These are phyloP conservation scores for Drosophila orena DNA, from an alignment of 1,140 invertebrate genomes.

Conservation along the genomic window DNA sequence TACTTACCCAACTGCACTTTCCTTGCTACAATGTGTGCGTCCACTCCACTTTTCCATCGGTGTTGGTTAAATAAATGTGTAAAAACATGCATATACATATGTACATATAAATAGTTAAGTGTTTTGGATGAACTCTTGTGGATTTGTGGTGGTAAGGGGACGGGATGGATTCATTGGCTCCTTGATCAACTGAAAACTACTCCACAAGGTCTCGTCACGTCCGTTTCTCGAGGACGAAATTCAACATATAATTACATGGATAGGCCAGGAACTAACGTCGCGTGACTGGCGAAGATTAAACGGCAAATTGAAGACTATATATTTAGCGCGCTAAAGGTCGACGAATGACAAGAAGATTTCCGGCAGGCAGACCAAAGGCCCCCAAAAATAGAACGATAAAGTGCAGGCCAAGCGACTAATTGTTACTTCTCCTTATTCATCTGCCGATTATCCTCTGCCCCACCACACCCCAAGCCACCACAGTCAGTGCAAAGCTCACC, in stretches of 20 bases:
- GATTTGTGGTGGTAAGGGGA: conserved; percentile 14
- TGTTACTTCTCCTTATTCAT: conserved; percentile 39
- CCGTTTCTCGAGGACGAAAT: conserved; percentile 6
- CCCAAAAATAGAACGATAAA: conserved; percentile 67
- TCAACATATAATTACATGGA: conserved; percentile 33
- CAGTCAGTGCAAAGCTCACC: conserved; percentile 2
- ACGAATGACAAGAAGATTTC: conserved; percentile 79
- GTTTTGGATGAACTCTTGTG: conserved; percentile 8
- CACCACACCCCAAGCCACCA: background rate
- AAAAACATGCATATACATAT: no score
- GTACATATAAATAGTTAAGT: background rate
- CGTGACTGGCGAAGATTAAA: conserved; percentile 26
- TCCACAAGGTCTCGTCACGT: conserved; percentile 27
- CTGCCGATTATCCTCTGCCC: background rate
- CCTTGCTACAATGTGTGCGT: conserved; percentile 18
- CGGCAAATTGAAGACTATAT: conserved; percentile 24
- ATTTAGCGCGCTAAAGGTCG: conserved; percentile 71
- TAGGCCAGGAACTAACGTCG: conserved; percentile 11
- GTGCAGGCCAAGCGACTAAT: conserved; percentile 56
- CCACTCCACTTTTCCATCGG: conserved; percentile 25
- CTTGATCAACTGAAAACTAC: conserved; percentile 20
- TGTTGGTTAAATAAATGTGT: conserved; percentile 43
- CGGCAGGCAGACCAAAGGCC: conserved; percentile 51
- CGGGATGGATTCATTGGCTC: conserved; percentile 9
- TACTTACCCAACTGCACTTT: conserved; percentile 17